phyloP scores from a whole-genome alignment of 2,113 vertebrate genomes.

The Catharus bicknelli region DNA sequence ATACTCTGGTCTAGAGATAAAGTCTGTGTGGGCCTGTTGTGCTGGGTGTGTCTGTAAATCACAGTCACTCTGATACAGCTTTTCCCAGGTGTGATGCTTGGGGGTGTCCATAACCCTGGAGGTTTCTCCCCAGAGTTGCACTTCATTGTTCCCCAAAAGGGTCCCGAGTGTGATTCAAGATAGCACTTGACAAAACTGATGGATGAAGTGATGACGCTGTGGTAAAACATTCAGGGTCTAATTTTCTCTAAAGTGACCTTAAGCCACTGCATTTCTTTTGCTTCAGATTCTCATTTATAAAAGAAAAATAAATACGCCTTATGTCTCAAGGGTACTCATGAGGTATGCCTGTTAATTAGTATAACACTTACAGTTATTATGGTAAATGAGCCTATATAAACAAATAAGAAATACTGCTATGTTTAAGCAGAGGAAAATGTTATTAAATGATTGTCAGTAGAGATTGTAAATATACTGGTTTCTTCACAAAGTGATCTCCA shows the following conservation, averaged over 20 bases:
- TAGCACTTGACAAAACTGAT: not conserved
- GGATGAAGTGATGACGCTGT: not conserved
- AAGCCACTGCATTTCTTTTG: not conserved
- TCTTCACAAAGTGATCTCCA: conserved; percentile 21
- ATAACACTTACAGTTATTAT: not conserved
- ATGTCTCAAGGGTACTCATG: not conserved
- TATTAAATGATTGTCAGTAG: not conserved
- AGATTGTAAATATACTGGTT: not conserved
- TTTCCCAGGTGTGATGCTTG: not conserved
- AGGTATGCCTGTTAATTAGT: not conserved
- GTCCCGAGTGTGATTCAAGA: not conserved
- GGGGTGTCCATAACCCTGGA: not conserved
- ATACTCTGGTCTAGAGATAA: not conserved
- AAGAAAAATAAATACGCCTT: not conserved
- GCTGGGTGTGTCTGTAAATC: not conserved
- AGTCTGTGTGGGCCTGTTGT: not conserved
- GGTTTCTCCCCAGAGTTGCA: not conserved
- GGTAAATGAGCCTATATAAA: not conserved
- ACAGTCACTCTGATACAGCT: not conserved
- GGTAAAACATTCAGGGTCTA: not conserved
- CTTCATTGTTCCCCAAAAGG: not conserved
- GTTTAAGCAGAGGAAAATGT: not conserved
- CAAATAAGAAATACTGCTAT: not conserved
- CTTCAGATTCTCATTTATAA: not conserved
- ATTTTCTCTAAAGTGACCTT: not conserved